Evolutionary conservation across 2,797 vertebrate genomes (phyloP).

Genomic region (Sebastes diploproa): DNA sequence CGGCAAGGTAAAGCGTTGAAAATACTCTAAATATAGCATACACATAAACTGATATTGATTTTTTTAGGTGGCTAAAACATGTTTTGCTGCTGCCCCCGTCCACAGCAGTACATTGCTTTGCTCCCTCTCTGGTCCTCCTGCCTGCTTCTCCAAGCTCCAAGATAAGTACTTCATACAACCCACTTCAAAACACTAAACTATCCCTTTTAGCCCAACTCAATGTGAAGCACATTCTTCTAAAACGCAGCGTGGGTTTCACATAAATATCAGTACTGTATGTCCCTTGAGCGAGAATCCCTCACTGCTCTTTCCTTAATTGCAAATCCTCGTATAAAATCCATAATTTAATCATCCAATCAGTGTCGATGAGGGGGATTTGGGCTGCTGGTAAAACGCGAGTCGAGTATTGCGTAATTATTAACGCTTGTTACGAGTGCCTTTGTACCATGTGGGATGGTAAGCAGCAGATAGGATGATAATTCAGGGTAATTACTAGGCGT

Average conservation of each 20-base stretch:
- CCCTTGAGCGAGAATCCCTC: constrained; percentile 32
- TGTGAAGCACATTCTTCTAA: constrained; percentile 1
- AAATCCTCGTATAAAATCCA: constrained; percentile 65
- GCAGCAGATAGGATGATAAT: constrained; percentile 52
- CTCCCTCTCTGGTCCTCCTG: too few relatives aligned
- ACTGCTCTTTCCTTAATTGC: constrained; percentile 52
- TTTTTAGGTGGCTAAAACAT: too few relatives aligned
- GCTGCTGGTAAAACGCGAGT: constrained; percentile 44
- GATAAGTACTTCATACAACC: too few relatives aligned
- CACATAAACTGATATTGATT: too few relatives aligned
- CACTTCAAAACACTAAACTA: too few relatives aligned
- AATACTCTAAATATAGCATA: too few relatives aligned
- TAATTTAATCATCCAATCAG: constrained; percentile 70
- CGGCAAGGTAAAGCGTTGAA: too few relatives aligned
- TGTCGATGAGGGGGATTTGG: constrained; percentile 54
- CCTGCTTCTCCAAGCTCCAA: too few relatives aligned
- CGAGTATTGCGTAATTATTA: constrained; percentile 57
- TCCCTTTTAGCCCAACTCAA: not conserved
- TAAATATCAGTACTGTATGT: constrained; percentile 32
- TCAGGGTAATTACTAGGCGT: constrained; percentile 53
- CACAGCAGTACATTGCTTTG: too few relatives aligned
- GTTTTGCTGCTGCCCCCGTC: too few relatives aligned
- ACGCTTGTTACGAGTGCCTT: constrained; percentile 55
- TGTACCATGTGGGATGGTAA: constrained; percentile 42
- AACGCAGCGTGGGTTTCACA: constrained; percentile 6